Conservation (phyloP, 2,113 vertebrate species). For the Xenopus laevis region DNA sequence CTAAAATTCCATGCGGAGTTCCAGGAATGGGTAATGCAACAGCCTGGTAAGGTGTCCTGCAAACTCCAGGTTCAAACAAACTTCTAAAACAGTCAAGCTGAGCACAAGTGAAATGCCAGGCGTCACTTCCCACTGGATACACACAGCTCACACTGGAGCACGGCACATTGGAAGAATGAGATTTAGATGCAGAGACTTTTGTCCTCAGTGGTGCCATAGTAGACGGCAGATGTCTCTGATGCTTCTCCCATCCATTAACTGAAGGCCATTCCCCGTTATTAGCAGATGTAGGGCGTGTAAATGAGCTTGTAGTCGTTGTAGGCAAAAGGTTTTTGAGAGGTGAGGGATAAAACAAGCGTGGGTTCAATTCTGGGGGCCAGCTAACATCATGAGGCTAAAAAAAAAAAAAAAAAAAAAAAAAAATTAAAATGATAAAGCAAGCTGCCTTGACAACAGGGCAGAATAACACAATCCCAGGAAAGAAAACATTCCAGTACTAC, state of each 20-base stretch:
- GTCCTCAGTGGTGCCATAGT: background rate
- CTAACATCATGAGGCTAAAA: slow-evolving; percentile 1
- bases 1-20: background rate
- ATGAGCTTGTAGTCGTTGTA: background rate
- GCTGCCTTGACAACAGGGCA: too few relatives aligned
- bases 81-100: slow-evolving; percentile 35
- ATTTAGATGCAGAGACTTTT: background rate
- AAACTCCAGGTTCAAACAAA: slow-evolving; percentile 28
- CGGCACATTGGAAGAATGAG: background rate
- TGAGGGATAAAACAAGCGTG: background rate
- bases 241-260: background rate
- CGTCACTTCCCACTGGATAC: background rate
- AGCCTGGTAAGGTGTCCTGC: slow-evolving; percentile 26
- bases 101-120: slow-evolving; percentile 8
- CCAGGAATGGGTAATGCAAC: background rate
- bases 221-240: background rate
- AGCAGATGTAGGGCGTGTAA: too few relatives aligned
- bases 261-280: background rate
- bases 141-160: background rate
- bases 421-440: background rate
- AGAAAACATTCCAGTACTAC: too few relatives aligned
- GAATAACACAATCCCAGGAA: too few relatives aligned
- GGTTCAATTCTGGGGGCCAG: slow-evolving; percentile 15
- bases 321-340: slow-evolving; percentile 1
- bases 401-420: background rate